Evolutionary conservation across 2,888 invertebrate genomes (phyloP), one percentile per base, ranked within the genome.

Genomic region (Tryphoninae sp.): DNA sequence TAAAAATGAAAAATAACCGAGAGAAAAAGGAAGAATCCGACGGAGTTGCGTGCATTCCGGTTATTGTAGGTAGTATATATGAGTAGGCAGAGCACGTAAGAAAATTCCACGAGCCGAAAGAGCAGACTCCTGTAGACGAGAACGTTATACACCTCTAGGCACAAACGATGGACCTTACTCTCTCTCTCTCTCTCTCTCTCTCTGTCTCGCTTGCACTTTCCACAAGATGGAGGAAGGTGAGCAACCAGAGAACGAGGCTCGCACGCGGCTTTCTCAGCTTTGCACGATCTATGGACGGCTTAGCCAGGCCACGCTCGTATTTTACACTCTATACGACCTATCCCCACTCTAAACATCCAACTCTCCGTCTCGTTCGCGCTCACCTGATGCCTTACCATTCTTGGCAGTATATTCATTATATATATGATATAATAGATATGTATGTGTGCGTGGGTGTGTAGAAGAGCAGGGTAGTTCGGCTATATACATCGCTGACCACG

Each of bases 271-370:
- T 86, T 86, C 84, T 85, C 81, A 85, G 86, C 86, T 87, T 86
- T 89, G 84, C 83, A 89, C 87, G 87, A 89, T 89, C 89, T 89
- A 89, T 87, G 88, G 87, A 84, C 88, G 86, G 88, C 89, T 89
- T 89, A 89, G 88, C 86, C 85, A 79, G 74, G 84, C 87, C 85
- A 88, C 83, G 86, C 88, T 88, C 89, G 86, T 89, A 89, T 88
- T 89, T 89, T 88, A 89, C 86, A 71, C 82, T 78, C 73, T 80
- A 77, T 81, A 79, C 65, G 58, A 67, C 76, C 78, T 58, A 22
- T 40, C 67, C 61, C 23, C 61, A 22, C 81, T 69, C 68, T 26
- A 73, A 74, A 68, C 78, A 62, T 59, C 71, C 53, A 62, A 49
- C 74, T 71, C 64, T 77, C 80, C 78, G 73, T 71, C 80, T 65